Base-by-base conservation (phyloP, 2,888 invertebrate genomes). In the Limenitis camilla region DNA sequence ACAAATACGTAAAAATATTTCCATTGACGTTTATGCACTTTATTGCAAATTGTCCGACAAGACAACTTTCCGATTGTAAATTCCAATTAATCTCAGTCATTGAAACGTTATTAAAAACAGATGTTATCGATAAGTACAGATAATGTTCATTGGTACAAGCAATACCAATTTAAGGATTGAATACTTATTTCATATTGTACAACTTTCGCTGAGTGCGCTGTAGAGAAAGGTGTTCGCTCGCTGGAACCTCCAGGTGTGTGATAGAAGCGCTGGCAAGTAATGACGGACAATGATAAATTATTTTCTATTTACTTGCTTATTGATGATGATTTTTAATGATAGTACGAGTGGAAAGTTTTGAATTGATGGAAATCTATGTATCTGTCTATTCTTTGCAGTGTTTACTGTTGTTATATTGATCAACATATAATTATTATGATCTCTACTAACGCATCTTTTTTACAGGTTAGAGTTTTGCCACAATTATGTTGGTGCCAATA, bases 251-350 rank as follows among this genome's bases (percentile, higher is more conserved):
- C 43, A 38, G 39, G 30, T 40, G 33, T 45, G 52, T 35, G 41
- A 52, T 45, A 5, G 38, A 45, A 52, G 55, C 43, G 46, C 44
- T 19, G 19, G 19, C 19, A 19, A 19, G 19, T 19, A 40, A 29
- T 49, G 52, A 52, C 45, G 48, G 55, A 55, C 49, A 42, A 52
- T 55, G 52, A 55, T 52, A 39, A 45, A 55, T 55, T 55, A 45
- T 39, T 52, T 40, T 49, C 49, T 48, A 33, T 36, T 44, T 47
- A 9, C 46, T 44, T 33, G 50, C 29, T 44, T 40, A 48, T 44
- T 51, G 48, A 51, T 44, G 27, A 43, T 38, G 11, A 11, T 19
- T 19, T 8, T 42, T 19, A 36, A 42, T 54, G 35, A 31, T 32
- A 27, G 31, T 48, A 39, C 32, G 40, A 44, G 48, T 47, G 28